A percentile compares a stretch with the other conserved stretches of the same genome.
Evolutionary conservation across 2,888 invertebrate species (phyloP).

Genomic region (Mimas tiliae): DNA sequence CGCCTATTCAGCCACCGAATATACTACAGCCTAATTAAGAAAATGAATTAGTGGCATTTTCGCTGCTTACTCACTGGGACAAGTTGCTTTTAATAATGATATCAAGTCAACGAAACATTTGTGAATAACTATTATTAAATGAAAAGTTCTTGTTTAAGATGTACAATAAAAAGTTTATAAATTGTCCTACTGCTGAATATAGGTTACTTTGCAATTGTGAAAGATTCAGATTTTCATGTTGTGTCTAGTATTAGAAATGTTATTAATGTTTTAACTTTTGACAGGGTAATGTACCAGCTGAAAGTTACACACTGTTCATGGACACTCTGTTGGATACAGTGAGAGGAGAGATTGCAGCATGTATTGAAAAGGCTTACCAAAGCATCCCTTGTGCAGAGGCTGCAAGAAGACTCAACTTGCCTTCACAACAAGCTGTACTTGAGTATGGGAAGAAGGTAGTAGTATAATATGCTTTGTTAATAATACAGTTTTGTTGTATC

Average conservation of each 20-base stretch:
- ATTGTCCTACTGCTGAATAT: no score
- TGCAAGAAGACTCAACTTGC: constrained; percentile 94
- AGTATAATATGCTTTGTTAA: background rate
- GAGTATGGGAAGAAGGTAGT: constrained; percentile 92
- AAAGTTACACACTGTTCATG: constrained; percentile 98
- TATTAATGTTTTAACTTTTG: constrained; percentile 27
- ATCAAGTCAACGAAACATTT: no score
- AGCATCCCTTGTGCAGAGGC: constrained; percentile 95
- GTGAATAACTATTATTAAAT: no score
- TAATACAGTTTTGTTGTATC: background rate
- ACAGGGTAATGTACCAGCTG: constrained; percentile 96
- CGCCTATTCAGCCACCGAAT: no score
- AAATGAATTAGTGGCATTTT: no score
- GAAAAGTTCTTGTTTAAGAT: no score
- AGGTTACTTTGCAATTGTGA: no score
- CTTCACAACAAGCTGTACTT: constrained; percentile 90
- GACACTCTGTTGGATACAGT: constrained; percentile 98
- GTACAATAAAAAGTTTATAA: no score
- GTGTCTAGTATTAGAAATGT: background rate
- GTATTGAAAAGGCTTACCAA: constrained; percentile 98
- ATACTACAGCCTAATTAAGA: no score
- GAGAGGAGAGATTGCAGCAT: constrained; percentile 97
- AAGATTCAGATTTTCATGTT: no score
- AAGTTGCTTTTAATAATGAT: no score
- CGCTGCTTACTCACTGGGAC: no score